Conservation (phyloP, 2,888 invertebrate genomes). For the Teinopalpus imperialis region DNA sequence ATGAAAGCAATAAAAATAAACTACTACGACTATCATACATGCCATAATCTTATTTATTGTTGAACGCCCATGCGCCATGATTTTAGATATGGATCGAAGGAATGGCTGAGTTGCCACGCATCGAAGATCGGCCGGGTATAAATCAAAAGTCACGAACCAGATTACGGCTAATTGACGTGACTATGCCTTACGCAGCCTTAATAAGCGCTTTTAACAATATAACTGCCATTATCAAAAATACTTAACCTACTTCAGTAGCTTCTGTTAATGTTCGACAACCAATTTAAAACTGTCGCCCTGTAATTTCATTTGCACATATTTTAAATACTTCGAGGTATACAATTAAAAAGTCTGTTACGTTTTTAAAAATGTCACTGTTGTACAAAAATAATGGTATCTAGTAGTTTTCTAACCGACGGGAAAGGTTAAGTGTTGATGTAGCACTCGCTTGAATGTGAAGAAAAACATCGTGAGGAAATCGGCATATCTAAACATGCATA, state of each 20-base stretch:
- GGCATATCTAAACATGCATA: no score
- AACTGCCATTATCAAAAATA: conserved; percentile 74
- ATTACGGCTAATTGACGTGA: conserved; percentile 74
- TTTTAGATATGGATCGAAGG: conserved; percentile 54
- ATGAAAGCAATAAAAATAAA: conserved; percentile 22
- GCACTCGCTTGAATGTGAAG: no score
- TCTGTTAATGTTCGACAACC: conserved; percentile 35
- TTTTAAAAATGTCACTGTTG: no score
- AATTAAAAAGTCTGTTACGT: neutral
- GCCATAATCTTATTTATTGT: conserved; percentile 62
- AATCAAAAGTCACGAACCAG: conserved; percentile 77
- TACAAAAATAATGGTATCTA: no score
- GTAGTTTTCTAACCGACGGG: no score
- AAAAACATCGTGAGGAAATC: no score
- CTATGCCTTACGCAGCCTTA: conserved; percentile 63
- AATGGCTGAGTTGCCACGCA: conserved; percentile 52
- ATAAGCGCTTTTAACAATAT: conserved; percentile 76
- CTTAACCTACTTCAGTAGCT: conserved; percentile 69
- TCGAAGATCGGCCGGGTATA: conserved; percentile 70
- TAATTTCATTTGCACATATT: conserved; percentile 25
- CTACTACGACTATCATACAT: conserved; percentile 40
- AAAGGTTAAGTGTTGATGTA: no score
- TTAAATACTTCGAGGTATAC: conserved; percentile 10
- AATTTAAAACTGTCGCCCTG: conserved; percentile 27
- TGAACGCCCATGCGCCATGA: conserved; percentile 44